Conservation (phyloP, 2,888 invertebrate genomes). For the Microdon myrmicae region DNA sequence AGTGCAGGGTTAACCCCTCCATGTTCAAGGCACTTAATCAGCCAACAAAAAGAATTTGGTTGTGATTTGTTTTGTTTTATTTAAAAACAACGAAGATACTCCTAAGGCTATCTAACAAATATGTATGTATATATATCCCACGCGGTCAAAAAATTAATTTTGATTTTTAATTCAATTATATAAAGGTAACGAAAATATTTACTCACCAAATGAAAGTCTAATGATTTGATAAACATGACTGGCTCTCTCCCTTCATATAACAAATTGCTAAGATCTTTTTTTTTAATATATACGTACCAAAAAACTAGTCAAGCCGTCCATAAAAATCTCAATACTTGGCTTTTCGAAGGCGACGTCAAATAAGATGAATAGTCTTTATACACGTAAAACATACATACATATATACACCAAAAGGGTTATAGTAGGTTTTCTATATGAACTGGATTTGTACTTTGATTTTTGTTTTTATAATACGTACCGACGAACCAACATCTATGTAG, state of each 20-base stretch:
- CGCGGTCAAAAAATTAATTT: constrained; percentile 31
- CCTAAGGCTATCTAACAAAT: constrained; percentile 29
- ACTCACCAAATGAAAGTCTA: constrained; percentile 51
- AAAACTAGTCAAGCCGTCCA: constrained; percentile 44
- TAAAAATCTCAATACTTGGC: constrained; percentile 18
- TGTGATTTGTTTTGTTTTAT: constrained; percentile 19
- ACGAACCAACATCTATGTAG: constrained; percentile 30
- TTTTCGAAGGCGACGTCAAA: constrained; percentile 26
- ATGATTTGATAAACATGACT: constrained; percentile 28
- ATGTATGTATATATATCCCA: constrained; percentile 6
- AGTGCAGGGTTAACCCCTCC: constrained; percentile 34
- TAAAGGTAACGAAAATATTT: constrained; percentile 46
- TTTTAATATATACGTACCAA: constrained; percentile 47
- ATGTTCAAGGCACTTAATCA: constrained; percentile 39
- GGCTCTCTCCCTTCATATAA: constrained; percentile 23
- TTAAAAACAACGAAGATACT: constrained; percentile 17
- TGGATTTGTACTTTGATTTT: constrained; percentile 18
- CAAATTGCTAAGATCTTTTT: constrained; percentile 8
- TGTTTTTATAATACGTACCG: constrained; percentile 43
- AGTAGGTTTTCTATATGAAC: constrained; percentile 19
- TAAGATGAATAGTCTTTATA: constrained; percentile 35
- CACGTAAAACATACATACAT: constrained; percentile 30
- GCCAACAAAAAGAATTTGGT: constrained; percentile 28
- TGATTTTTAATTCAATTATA: constrained; percentile 33
- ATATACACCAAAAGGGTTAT: constrained; percentile 24